Evolutionary conservation across 2,113 vertebrate genomes (phyloP).

Genomic region (Pimephales promelas): DNA sequence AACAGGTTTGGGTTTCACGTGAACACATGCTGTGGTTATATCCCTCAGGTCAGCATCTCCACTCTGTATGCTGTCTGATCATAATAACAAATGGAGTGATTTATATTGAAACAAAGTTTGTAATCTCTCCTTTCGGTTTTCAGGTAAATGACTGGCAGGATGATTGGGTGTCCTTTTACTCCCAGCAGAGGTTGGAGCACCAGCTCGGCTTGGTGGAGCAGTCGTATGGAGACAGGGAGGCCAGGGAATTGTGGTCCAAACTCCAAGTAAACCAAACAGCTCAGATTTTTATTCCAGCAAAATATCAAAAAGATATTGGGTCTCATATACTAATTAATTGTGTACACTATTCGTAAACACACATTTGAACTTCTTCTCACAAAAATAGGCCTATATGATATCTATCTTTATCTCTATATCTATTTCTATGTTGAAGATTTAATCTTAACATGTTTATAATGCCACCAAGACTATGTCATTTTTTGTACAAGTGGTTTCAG

Average conservation of each 20-base stretch:
- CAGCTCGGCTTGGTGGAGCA: conserved; percentile 88
- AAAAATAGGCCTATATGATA: no score
- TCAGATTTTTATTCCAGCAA: neutral
- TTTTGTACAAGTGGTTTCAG: no score
- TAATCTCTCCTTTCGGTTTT: neutral
- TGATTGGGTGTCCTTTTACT: conserved; percentile 90
- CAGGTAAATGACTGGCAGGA: conserved; percentile 93
- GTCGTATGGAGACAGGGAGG: conserved; percentile 87
- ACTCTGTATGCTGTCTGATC: neutral
- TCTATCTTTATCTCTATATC: no score
- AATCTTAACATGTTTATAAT: no score
- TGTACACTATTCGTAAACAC: no score
- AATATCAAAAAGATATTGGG: neutral
- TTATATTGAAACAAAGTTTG: neutral
- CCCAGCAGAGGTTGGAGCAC: conserved; percentile 84
- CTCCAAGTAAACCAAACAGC: conserved; percentile 81
- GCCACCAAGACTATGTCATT: no score
- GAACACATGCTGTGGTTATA: conserved; percentile 87
- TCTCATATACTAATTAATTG: neutral
- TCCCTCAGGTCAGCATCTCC: conserved; percentile 82
- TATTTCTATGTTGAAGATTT: no score
- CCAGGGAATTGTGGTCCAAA: conserved; percentile 87
- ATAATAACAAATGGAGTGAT: neutral
- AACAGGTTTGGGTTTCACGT: conserved; percentile 85
- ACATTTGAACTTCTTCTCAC: no score